phyloP scores from a whole-genome alignment of 2,888 invertebrate genomes.

The Acrocera orbiculus region DNA sequence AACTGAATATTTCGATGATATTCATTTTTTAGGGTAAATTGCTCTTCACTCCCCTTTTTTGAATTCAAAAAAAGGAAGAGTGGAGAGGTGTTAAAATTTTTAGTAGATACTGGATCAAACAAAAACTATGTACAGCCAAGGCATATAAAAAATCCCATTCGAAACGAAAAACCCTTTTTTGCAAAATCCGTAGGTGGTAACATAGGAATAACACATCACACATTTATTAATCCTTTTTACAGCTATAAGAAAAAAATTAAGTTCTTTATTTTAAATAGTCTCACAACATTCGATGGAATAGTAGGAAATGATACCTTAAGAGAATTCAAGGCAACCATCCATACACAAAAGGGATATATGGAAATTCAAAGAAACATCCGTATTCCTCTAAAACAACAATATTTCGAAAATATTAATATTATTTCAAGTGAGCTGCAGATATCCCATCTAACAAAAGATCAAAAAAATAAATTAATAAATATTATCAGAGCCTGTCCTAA shows the following conservation, averaged over 20 bases:
- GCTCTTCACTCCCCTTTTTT: constrained; percentile 13
- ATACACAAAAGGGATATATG: constrained; percentile 6
- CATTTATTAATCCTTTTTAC: constrained; percentile 5
- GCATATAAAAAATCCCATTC: constrained; percentile 6
- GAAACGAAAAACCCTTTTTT: constrained; percentile 8
- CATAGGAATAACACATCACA: constrained; percentile 9
- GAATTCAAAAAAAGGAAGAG: constrained; percentile 11
- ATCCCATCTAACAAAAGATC: not conserved
- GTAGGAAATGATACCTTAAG: constrained; percentile 9
- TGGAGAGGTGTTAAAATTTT: constrained; percentile 11
- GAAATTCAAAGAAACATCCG: not conserved
- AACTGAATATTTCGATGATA: constrained; percentile 4
- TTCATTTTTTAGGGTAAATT: constrained; percentile 13
- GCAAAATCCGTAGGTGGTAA: constrained; percentile 10
- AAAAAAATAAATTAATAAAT: not conserved
- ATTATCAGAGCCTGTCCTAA: not conserved
- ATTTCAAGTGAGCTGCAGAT: constrained; percentile 2
- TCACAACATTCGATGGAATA: constrained; percentile 6
- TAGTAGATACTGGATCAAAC: constrained; percentile 12
- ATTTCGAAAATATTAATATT: constrained; percentile 2
- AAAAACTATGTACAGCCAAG: constrained; percentile 11
- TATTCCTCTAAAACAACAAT: constrained; percentile 4
- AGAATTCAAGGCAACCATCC: constrained; percentile 4
- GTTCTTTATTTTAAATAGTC: constrained; percentile 7
- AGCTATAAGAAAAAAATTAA: constrained; percentile 4